These are phyloP conservation scores for Ecdyonurus torrentis DNA, from an alignment of 2,888 invertebrate genomes.

Conservation along the genomic window DNA sequence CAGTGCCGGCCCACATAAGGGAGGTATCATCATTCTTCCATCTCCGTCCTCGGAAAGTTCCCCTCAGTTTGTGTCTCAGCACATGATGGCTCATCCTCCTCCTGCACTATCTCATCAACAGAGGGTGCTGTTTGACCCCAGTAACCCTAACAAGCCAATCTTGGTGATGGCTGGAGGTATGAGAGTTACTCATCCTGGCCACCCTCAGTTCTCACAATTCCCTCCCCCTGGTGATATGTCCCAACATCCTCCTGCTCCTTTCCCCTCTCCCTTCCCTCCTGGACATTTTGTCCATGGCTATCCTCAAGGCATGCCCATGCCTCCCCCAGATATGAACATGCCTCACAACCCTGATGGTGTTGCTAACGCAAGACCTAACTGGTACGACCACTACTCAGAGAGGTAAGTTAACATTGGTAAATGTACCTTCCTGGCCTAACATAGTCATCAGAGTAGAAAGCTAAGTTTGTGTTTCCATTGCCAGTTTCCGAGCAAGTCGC, in stretches of 20 bases:
- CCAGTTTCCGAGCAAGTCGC: conserved; percentile 38
- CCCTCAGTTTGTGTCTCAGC: background rate
- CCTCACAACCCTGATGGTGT: conserved; percentile 29
- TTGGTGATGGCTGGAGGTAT: conserved; percentile 38
- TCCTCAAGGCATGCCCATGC: conserved; percentile 19
- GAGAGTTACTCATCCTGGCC: conserved; percentile 18
- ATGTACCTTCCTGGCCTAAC: background rate
- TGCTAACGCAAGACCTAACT: conserved; percentile 32
- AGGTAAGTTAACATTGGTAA: conserved; percentile 20
- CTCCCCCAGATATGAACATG: conserved; percentile 18
- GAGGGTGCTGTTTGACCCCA: conserved; percentile 41
- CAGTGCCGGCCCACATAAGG: background rate
- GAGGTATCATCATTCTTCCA: conserved; percentile 7
- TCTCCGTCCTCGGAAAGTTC: conserved; percentile 5
- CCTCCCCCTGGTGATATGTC: conserved; percentile 17
- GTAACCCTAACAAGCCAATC: conserved; percentile 53
- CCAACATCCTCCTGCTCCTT: conserved; percentile 16
- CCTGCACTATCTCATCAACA: conserved; percentile 20
- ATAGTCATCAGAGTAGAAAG: background rate
- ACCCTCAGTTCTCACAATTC: conserved; percentile 1
- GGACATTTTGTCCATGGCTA: conserved; percentile 1
- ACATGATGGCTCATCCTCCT: background rate
- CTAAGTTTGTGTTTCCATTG: conserved; percentile 10
- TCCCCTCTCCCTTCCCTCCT: background rate
- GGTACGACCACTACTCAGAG: conserved; percentile 40